Conservation (phyloP, 2,888 invertebrate genomes). For the Drosophila siamana region DNA sequence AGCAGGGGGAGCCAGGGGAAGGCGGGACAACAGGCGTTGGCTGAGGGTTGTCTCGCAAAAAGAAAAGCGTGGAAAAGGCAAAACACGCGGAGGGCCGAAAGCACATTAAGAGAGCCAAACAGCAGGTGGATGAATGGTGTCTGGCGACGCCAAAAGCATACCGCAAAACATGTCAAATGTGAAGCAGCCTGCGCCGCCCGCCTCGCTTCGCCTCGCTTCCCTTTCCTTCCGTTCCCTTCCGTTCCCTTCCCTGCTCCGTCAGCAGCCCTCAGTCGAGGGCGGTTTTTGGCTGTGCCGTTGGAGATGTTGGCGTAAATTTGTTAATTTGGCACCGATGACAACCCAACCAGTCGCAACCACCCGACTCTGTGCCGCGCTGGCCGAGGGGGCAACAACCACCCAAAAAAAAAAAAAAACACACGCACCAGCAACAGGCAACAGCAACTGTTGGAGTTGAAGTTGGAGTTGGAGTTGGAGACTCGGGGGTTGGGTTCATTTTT, state of each 20-base stretch:
- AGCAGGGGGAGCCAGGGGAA: neutral
- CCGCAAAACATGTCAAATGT: conserved; percentile 73
- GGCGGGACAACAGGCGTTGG: neutral
- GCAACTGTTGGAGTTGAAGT: conserved; percentile 15
- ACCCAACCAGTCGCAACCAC: conserved; percentile 44
- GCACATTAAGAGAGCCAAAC: conserved; percentile 54
- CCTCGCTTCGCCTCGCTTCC: no score
- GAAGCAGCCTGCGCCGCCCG: conserved; percentile 40
- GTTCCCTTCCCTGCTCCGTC: neutral
- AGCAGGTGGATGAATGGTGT: conserved; percentile 36
- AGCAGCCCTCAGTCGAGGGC: neutral
- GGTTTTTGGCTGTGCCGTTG: conserved; percentile 9
- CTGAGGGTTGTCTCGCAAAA: conserved; percentile 23
- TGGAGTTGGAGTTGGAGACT: neutral
- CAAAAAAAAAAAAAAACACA: conserved; percentile 25
- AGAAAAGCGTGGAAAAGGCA: conserved; percentile 28
- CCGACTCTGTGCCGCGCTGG: neutral
- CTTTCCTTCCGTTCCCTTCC: no score
- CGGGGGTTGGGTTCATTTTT: conserved; percentile 27
- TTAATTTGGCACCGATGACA: conserved; percentile 83
- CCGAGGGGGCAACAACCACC: conserved; percentile 13
- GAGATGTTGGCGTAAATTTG: conserved; percentile 83
- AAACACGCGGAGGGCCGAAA: conserved; percentile 21
- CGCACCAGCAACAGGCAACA: conserved; percentile 57
- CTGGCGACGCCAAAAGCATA: conserved; percentile 24